phyloP scores from a whole-genome alignment of 2,797 vertebrate genomes.

The Oreonectes daqikongensis region DNA sequence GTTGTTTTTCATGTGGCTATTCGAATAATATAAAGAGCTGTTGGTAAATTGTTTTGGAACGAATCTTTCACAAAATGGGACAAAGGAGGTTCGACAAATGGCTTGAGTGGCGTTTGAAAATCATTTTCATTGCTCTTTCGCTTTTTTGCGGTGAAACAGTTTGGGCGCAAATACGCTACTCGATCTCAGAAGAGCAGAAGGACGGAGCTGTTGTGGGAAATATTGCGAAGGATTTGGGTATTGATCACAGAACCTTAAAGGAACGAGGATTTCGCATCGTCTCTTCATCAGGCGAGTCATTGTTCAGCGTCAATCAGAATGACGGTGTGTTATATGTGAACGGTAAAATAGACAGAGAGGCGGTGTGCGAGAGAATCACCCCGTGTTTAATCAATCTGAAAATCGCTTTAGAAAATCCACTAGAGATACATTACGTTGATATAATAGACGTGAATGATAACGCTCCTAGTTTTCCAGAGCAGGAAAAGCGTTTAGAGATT shows the following conservation, averaged over 20 bases:
- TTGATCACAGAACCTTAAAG: constrained; percentile 54
- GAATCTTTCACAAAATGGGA: constrained; percentile 40
- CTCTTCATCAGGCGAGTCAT: constrained; percentile 49
- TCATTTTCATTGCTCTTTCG: constrained; percentile 15
- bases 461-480: constrained; percentile 65
- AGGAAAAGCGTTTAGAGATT: constrained; percentile 64
- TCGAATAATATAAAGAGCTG: background rate
- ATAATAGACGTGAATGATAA: constrained; percentile 78
- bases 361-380: constrained; percentile 56
- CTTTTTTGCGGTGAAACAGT: constrained; percentile 13
- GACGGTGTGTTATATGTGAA: constrained; percentile 57
- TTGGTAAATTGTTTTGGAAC: background rate
- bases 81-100: constrained; percentile 18
- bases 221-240: constrained; percentile 62
- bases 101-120: background rate
- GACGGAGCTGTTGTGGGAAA: constrained; percentile 60
- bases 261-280: constrained; percentile 62
- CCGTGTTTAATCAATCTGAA: constrained; percentile 59
- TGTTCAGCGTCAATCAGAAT: constrained; percentile 57
- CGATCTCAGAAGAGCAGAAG: constrained; percentile 61
- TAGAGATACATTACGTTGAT: constrained; percentile 72
- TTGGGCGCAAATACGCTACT: constrained; percentile 60
- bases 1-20: background rate
- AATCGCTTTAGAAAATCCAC: constrained; percentile 63
- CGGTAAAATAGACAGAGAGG: constrained; percentile 65